Evolutionary conservation across 2,113 vertebrate genomes (phyloP).

Genomic region (Agelaius tricolor): DNA sequence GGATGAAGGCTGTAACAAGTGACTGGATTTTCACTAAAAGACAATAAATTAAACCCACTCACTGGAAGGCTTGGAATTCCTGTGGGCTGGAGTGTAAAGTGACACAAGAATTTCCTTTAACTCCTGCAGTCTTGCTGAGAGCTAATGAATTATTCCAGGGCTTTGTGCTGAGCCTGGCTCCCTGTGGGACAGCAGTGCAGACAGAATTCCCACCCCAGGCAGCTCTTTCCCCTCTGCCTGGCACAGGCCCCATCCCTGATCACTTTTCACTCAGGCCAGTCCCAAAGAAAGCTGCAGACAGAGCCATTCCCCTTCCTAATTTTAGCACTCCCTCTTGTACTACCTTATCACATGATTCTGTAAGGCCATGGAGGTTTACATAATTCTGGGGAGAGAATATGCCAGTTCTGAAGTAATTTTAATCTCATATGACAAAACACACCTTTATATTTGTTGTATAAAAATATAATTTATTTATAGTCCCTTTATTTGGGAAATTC

Average conservation of each 20-base stretch:
- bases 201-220: background rate
- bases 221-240: background rate
- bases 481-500: too few species aligned
- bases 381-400: background rate
- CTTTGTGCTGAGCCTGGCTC: background rate
- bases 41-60: background rate
- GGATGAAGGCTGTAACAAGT: background rate
- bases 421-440: background rate
- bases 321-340: background rate
- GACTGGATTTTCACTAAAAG: background rate
- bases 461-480: background rate
- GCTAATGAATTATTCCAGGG: background rate
- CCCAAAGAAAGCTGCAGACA: conserved; percentile 6
- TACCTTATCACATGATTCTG: background rate
- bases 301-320: background rate
- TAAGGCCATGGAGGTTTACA: background rate
- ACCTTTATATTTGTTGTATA: background rate
- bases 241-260: background rate
- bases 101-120: background rate
- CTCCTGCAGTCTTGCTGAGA: background rate
- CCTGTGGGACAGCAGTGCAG: background rate
- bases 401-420: background rate
- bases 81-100: background rate
- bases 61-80: background rate
- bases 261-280: background rate